Evolutionary conservation across 2,113 vertebrate species (phyloP), one percentile per base, ranked within the genome.

Genomic region (Lethenteron reissneri): DNA sequence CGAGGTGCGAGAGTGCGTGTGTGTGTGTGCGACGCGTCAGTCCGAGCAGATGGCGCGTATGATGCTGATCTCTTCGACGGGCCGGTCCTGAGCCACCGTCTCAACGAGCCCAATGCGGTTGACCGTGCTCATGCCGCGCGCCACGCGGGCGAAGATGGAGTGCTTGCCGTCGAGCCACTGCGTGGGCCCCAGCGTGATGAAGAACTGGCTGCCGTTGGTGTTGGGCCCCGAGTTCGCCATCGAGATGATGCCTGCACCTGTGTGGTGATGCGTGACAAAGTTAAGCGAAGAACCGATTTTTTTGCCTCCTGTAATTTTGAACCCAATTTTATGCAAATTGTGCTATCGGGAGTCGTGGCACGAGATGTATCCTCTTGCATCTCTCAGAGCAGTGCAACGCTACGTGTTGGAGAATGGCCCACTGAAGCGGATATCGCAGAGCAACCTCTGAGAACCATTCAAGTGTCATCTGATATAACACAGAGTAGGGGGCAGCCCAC

Each of bases 171-270:
- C 90, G 5, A 96, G 80, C 92, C 90, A 92, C 79, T 94, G 89
- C 3, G 87, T 87, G 0, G 90, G 89, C 5, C 79, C 88, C 1
- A 96, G 78, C 1, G 86, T 85, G 76, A 97, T 76, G 73, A 97
- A 97, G 77, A 96, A 96, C 71, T 97, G 92, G 80, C 92, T 97
- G 13, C 92, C 92, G 0, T 96, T 97, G 73, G 90, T 94, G 76
- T 95, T 87, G 0, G 88, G 88, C 3, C 92, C 92, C 1, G 90
- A 85, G 3, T 96, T 97, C 70, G 92, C 92, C 92, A 97, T 96
- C 1, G 92, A 90, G 57, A 96, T 77, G 77, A 97, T 96, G 57
- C 92, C 92, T 0, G 89, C 92, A 1, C 92, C 92, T 94, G 71
- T 56, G 69, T 74, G 9, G 58, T 69, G 71, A 75, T 74, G 74